phyloP scores from a whole-genome alignment of 2,888 invertebrate species.

The Eupeodes latifasciatus region DNA sequence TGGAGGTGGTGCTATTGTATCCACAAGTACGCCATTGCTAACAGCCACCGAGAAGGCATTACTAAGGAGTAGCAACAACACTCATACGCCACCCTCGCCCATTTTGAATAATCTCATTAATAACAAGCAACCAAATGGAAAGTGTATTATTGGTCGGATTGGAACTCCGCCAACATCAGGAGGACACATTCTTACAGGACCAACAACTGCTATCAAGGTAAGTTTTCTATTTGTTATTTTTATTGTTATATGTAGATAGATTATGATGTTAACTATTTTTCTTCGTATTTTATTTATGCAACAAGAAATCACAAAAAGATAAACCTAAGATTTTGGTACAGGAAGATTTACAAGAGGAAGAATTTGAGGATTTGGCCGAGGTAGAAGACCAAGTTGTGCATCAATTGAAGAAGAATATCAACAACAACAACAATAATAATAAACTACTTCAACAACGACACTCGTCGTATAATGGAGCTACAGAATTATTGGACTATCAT shows the following conservation, averaged over 20 bases:
- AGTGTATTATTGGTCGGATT: constrained; percentile 70
- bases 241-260: neutral
- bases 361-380: constrained; percentile 55
- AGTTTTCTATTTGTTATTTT: constrained; percentile 20
- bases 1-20: constrained; percentile 46
- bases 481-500: constrained; percentile 79
- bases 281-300: constrained; percentile 21
- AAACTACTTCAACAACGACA: constrained; percentile 77
- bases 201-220: constrained; percentile 65
- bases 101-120: constrained; percentile 66
- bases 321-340: constrained; percentile 65
- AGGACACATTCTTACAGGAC: constrained; percentile 60
- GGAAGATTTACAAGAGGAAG: constrained; percentile 59
- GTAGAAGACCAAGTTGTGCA: constrained; percentile 51
- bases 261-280: constrained; percentile 20
- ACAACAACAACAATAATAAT: constrained; percentile 43
- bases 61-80: constrained; percentile 41
- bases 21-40: constrained; percentile 65
- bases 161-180: constrained; percentile 61
- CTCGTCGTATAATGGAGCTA: constrained; percentile 81
- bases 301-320: constrained; percentile 72
- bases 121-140: constrained; percentile 71
- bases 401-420: constrained; percentile 66
- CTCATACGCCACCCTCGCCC: constrained; percentile 64
- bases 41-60: constrained; percentile 65